Evolutionary conservation across 2,113 vertebrate species (phyloP).

Genomic region (Rhynchopsitta pachyrhyncha): DNA sequence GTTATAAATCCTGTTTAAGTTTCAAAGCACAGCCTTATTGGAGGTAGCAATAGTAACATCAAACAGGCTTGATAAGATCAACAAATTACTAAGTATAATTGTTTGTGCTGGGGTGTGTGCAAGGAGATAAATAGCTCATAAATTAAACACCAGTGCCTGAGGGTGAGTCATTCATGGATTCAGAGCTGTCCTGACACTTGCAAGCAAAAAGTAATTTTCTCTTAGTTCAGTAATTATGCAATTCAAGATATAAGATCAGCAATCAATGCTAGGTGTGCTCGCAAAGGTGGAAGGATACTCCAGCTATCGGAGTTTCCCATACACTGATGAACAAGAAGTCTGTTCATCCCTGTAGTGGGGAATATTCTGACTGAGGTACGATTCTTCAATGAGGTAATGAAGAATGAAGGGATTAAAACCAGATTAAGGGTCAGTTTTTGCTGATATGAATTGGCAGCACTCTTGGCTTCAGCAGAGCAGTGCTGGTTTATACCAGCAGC

Average conservation of each 20-base stretch:
- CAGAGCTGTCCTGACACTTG: slow-evolving; percentile 28
- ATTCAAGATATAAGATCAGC: slow-evolving; percentile 25
- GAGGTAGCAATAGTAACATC: slow-evolving; percentile 59
- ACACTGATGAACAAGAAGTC: neutral
- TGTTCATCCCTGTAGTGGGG: neutral
- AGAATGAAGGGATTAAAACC: neutral
- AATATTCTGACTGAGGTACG: neutral
- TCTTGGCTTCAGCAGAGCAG: neutral
- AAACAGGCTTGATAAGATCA: slow-evolving; percentile 64
- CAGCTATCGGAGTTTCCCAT: neutral
- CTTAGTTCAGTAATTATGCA: slow-evolving; percentile 37
- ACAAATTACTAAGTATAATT: slow-evolving; percentile 74
- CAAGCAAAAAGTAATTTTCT: slow-evolving; percentile 64
- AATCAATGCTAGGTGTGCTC: slow-evolving; percentile 1
- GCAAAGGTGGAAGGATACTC: slow-evolving; percentile 13
- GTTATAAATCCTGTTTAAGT: slow-evolving; percentile 52
- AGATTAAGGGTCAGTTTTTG: neutral
- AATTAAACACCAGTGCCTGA: slow-evolving; percentile 62
- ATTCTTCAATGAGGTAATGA: neutral
- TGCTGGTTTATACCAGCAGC: neutral
- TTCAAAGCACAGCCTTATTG: slow-evolving; percentile 47
- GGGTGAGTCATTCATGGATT: slow-evolving; percentile 55
- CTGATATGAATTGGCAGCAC: neutral
- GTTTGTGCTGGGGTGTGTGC: slow-evolving; percentile 66
- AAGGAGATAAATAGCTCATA: slow-evolving; percentile 72